Percentiles rank a stretch among this genome's conserved stretches.
Conservation (phyloP, 2,797 vertebrate species). For the Silurus aristotelis region DNA sequence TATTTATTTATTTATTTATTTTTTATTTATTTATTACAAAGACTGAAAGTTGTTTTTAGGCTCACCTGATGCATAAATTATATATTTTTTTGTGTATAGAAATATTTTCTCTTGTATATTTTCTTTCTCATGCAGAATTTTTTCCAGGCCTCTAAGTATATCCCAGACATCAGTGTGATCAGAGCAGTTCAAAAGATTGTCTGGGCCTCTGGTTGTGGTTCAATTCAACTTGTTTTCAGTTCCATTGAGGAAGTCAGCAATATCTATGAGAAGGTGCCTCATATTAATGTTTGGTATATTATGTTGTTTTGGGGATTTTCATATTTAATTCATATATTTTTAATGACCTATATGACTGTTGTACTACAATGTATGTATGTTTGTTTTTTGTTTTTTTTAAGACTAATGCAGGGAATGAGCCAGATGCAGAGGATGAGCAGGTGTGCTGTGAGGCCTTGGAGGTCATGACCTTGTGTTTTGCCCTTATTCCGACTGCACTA, state of each 20-base stretch:
- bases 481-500: conserved; percentile 94
- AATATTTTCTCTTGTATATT: background rate
- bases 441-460: conserved; percentile 98
- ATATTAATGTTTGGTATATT: background rate
- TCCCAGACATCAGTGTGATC: conserved; percentile 99
- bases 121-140: conserved; percentile 69
- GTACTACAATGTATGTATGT: background rate
- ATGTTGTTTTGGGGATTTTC: background rate
- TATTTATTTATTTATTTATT: background rate
- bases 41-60: background rate
- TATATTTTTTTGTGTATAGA: background rate
- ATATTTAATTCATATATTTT: background rate
- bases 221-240: conserved; percentile 95
- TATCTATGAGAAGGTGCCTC: conserved; percentile 95
- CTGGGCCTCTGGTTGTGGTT: conserved; percentile 97
- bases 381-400: conserved; percentile 57
- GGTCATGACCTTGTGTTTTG: conserved; percentile 98
- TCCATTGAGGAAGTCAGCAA: conserved; percentile 99
- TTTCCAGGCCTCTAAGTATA: conserved; percentile 95
- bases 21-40: background rate
- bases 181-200: conserved; percentile 97
- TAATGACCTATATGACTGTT: background rate
- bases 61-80: background rate
- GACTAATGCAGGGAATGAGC: conserved; percentile 95
- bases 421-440: conserved; percentile 95